phyloP scores from a whole-genome alignment of 2,888 invertebrate genomes.

The Neria commutata region DNA sequence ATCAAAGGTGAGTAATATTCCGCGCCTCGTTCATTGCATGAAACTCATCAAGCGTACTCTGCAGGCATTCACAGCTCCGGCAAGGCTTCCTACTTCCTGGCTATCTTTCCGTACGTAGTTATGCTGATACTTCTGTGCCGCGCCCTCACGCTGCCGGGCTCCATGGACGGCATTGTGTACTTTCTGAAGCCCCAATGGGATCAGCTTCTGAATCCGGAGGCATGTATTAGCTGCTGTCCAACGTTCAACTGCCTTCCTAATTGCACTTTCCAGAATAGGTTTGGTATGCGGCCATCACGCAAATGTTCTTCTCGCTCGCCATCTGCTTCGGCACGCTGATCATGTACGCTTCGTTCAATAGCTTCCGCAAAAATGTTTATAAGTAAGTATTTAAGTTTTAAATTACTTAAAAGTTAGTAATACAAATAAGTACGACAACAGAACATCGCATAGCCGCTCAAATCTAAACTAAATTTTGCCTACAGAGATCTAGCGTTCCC shows the following conservation, averaged over 20 bases:
- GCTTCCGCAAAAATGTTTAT: conserved; percentile 67
- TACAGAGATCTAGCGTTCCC: too few relatives aligned
- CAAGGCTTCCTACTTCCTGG: conserved; percentile 73
- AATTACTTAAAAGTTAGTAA: not conserved
- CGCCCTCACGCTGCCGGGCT: conserved; percentile 68
- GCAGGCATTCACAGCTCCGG: conserved; percentile 67
- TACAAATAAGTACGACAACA: too few relatives aligned
- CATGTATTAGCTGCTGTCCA: conserved; percentile 26
- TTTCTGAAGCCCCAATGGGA: conserved; percentile 71
- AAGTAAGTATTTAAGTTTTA: conserved; percentile 55
- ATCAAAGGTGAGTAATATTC: conserved; percentile 60
- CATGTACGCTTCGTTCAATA: conserved; percentile 69
- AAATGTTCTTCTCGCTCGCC: conserved; percentile 70
- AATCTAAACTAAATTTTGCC: too few relatives aligned
- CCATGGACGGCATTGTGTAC: conserved; percentile 68
- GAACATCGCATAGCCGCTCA: too few relatives aligned
- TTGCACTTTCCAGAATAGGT: conserved; percentile 57
- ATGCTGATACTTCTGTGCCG: conserved; percentile 67
- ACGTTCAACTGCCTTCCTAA: too few relatives aligned
- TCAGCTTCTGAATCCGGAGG: conserved; percentile 57
- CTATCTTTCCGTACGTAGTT: conserved; percentile 71
- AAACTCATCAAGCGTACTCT: not conserved
- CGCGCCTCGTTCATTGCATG: not conserved
- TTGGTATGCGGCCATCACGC: conserved; percentile 70
- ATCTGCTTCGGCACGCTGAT: conserved; percentile 69